A percentile compares a stretch with the other conserved stretches of the same genome.
Evolutionary conservation across 2,797 vertebrate genomes (phyloP).

Genomic region (Anguilla obscura): DNA sequence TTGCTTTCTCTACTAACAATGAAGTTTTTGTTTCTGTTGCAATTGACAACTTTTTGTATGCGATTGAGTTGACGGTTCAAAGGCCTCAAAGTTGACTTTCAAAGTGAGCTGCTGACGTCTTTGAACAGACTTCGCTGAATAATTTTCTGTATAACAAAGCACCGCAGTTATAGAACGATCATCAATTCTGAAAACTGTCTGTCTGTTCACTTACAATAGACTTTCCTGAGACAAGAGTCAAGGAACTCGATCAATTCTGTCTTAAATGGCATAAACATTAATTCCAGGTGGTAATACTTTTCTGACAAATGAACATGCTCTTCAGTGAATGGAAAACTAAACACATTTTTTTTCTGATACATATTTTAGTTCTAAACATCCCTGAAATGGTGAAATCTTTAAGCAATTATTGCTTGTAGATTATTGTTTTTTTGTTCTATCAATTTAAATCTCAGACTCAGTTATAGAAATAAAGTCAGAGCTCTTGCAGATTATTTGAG

Average conservation of each 20-base stretch:
- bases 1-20: background rate
- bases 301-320: background rate
- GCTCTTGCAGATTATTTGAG: background rate
- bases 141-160: background rate
- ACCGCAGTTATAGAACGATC: background rate
- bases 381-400: background rate
- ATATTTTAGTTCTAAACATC: background rate
- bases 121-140: background rate
- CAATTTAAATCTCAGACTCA: background rate
- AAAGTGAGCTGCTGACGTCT: background rate
- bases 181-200: background rate
- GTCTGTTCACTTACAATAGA: background rate
- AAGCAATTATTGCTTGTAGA: background rate
- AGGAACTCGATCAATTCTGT: background rate
- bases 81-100: background rate
- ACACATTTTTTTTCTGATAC: background rate
- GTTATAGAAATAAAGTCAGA: background rate
- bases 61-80: background rate
- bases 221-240: background rate
- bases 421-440: background rate
- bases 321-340: background rate
- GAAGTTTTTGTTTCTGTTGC: background rate
- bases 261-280: background rate
- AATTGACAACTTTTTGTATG: background rate
- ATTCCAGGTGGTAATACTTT: background rate